These are phyloP conservation scores for Drosophila mettleri DNA, from an alignment of 2,888 invertebrate genomes.

Conservation along the genomic window DNA sequence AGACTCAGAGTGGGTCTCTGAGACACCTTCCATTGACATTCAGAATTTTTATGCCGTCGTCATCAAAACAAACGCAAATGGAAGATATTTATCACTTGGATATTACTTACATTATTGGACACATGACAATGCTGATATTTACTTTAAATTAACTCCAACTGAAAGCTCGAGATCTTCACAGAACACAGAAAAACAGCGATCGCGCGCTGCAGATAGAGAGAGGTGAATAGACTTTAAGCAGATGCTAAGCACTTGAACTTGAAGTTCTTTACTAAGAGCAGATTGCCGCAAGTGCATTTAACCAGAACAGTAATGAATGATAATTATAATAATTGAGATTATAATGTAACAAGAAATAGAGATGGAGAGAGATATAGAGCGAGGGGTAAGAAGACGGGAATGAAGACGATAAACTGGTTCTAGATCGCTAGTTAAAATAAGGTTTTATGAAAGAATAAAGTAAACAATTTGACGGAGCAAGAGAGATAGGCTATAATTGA, in stretches of 20 bases:
- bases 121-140: neutral
- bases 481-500: neutral
- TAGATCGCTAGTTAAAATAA: neutral
- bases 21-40: neutral
- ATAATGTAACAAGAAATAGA: neutral
- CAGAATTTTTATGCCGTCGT: neutral
- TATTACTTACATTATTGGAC: neutral
- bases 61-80: neutral
- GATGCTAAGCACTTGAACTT: neutral
- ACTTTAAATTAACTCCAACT: neutral
- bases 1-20: neutral
- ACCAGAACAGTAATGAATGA: neutral
- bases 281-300: neutral
- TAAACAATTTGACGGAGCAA: neutral
- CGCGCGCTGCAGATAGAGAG: neutral
- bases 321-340: constrained; percentile 2
- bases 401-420: neutral
- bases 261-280: neutral
- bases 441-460: neutral
- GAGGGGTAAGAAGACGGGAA: neutral
- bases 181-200: neutral
- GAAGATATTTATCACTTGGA: neutral
- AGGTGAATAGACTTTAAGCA: neutral
- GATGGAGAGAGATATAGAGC: neutral
- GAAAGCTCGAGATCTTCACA: neutral